Evolutionary conservation across 2,113 vertebrate species (phyloP).

Genomic region (Pachycephala philippinensis): DNA sequence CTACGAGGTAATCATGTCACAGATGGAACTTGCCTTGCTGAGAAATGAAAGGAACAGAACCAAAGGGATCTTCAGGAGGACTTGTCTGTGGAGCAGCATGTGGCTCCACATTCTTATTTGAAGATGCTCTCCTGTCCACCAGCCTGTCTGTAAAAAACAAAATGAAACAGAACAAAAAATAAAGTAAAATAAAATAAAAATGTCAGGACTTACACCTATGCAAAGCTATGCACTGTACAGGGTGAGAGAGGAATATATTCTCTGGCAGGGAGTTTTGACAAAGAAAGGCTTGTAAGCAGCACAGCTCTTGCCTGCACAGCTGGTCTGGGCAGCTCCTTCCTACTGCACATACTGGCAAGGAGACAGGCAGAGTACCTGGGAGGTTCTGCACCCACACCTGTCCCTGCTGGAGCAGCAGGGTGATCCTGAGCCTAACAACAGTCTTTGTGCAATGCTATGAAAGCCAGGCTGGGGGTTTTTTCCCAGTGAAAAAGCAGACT

Average conservation of each 20-base stretch:
- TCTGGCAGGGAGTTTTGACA: background rate
- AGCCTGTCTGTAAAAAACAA: constrained; percentile 86
- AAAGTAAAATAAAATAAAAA: constrained; percentile 75
- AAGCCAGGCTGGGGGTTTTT: rapidly evolving
- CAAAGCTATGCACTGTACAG: background rate
- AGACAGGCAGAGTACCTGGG: background rate
- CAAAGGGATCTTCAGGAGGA: constrained; percentile 89
- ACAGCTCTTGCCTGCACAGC: background rate
- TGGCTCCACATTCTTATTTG: constrained; percentile 74
- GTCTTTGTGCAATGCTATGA: background rate
- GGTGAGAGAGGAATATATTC: background rate
- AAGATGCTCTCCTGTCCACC: constrained; percentile 76
- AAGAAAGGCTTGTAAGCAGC: background rate
- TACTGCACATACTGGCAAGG: no score
- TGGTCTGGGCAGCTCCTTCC: background rate
- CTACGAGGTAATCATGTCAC: constrained; percentile 26
- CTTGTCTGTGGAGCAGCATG: constrained; percentile 73
- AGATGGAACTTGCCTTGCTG: constrained; percentile 92
- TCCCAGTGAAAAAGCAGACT: background rate
- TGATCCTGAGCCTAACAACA: background rate
- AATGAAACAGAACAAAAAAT: constrained; percentile 74
- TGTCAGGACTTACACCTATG: constrained; percentile 17
- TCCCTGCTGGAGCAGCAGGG: background rate
- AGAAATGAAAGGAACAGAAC: constrained; percentile 92
- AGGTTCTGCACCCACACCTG: background rate